Conservation (phyloP, 2,888 invertebrate species). For the Stenodema calcarata region DNA sequence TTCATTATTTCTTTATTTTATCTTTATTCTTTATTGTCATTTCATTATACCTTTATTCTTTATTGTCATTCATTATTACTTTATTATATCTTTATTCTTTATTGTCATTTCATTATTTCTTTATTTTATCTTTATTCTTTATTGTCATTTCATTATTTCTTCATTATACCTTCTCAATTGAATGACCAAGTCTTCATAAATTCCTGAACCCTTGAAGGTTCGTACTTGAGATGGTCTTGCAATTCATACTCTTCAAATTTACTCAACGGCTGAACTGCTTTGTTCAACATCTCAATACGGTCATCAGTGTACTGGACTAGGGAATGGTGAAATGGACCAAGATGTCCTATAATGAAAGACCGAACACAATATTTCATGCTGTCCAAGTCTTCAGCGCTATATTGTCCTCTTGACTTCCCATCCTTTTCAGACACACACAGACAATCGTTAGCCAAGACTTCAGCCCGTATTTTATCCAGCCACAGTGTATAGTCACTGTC, state of each 20-base stretch:
- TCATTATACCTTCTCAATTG: neutral
- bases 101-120: no score
- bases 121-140: no score
- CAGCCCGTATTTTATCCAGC: neutral
- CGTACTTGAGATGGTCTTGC: neutral
- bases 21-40: no score
- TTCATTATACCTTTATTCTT: no score
- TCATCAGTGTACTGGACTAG: neutral
- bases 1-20: no score
- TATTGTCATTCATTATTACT: no score
- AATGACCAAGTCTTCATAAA: neutral
- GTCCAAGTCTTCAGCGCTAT: neutral
- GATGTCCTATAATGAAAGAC: neutral
- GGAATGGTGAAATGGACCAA: neutral
- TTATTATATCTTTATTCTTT: no score
- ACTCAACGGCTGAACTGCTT: neutral
- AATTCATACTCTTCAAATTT: neutral
- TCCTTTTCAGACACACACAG: neutral
- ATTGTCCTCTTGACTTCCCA: neutral
- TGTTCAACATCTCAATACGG: neutral
- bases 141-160: neutral
- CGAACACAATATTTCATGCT: neutral
- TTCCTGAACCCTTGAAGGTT: neutral
- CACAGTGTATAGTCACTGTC: conserved; percentile 2
- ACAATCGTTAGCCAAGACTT: neutral